A percentile compares a stretch with the other conserved stretches of the same genome.
These are phyloP conservation scores for Galendromus occidentalis DNA, from an alignment of 1,140 invertebrate genomes.

Conservation along the genomic window DNA sequence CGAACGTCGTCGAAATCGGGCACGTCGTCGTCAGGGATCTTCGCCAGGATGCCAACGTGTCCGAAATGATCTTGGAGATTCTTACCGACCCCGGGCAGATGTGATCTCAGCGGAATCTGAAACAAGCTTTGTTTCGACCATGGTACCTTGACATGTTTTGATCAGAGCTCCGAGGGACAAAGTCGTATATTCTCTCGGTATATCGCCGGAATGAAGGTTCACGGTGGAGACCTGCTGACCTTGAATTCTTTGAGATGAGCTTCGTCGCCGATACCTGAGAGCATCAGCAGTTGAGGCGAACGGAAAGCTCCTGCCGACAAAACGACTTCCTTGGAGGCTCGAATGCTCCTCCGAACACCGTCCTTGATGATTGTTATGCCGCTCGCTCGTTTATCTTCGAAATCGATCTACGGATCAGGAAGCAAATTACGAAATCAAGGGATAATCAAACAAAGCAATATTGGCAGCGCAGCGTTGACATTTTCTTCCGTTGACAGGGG, in stretches of 20 bases:
- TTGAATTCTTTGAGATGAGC: conserved; percentile 46
- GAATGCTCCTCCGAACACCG: neutral
- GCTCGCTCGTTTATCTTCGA: neutral
- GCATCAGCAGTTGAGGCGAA: conserved; percentile 56
- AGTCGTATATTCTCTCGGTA: no score
- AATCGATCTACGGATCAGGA: no score
- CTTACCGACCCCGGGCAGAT: conserved; percentile 31
- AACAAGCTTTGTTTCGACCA: neutral
- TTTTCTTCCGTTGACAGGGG: no score
- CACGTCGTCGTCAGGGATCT: neutral
- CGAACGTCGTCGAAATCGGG: neutral
- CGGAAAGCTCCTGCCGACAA: conserved; percentile 57
- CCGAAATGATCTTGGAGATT: conserved; percentile 31
- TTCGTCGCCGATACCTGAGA: conserved; percentile 59
- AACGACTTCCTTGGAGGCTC: conserved; percentile 22
- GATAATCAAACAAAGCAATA: no score
- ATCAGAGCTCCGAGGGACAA: no score
- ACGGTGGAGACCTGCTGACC: no score
- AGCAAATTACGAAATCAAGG: no score
- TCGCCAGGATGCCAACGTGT: neutral
- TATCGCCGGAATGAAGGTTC: no score
- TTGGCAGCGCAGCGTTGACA: no score
- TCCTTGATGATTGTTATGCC: neutral
- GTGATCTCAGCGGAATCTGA: conserved; percentile 16
- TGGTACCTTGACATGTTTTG: neutral